Base-by-base conservation (phyloP, 1,140 invertebrate genomes). In the Octopus sinensis region DNA sequence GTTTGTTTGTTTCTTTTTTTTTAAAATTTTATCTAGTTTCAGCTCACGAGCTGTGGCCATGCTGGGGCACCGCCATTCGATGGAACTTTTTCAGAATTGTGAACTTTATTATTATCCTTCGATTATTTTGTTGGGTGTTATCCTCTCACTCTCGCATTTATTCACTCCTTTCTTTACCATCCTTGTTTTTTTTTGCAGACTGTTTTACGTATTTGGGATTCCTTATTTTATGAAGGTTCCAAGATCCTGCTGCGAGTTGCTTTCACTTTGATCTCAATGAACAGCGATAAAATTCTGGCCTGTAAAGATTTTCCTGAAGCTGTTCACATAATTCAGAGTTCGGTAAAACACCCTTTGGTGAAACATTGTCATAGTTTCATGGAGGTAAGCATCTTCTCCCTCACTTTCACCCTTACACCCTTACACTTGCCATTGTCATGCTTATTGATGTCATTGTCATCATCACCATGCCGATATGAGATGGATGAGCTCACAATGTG, bases 161-260 rank as follows among this genome's bases (percentile, higher is more conserved):
- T 54, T 77, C 71, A n/a, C 43, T n/a, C 62, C 10, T 80, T 7
- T 62, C n/a, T 53, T 12, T 71, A 51, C 30, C 13, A 54, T 23
- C 75, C 62, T 76, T 80, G 4, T n/a, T 81, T 51, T 51, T 79
- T 9, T 12, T 62, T 62, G 9, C 88, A 94, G 93, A 97, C 96
- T 53, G 95, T 96, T 56, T 90, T 97, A 4, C 92, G 96, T 86
- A 95, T 98, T 88, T 97, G 97, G 97, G 97, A 99, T 90, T 97
- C 96, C 87, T 91, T 98, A 73, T 97, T 98, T 90, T 95, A 96
- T 85, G 97, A 98, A 91, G 97, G 97, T 43, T 95, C 94, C 68
- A 98, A 97, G 90, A 93, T 95, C 82, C 89, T 97, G 23, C 95
- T 97, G 86, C 92, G 96, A 86, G 96, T 97, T n/a, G 95, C 94